Base-by-base conservation (phyloP, 2,797 vertebrate species). In the Choloepus didactylus region DNA sequence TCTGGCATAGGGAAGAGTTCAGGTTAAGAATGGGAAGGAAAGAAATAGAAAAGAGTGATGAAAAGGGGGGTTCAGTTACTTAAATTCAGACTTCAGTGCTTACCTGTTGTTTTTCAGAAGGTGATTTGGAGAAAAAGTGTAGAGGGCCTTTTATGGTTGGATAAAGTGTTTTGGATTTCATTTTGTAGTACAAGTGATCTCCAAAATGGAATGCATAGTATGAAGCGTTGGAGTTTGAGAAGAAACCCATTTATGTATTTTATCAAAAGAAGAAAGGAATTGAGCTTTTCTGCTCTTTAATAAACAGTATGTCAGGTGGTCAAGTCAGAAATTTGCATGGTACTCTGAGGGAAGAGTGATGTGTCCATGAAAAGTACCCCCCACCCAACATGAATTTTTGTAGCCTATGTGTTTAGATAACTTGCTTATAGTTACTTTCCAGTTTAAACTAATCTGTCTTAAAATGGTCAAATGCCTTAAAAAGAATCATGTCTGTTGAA, bases 241-340 rank as follows among this genome's bases (percentile, higher is more conserved):
- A 89, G 80, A 95, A 86, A 82, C 67, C 31, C 62, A 14, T 60
- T 62, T 62, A 54, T 25, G 11, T 49, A 41, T 67, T 91, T 67
- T 85, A 80, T 77, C 54, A 88, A 76, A 87, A 87, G 64, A 77
- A 87, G 64, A 77, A 91, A 38, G 19, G 72, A 84, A 35, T 51
- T 88, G 44, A 46, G 18, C 84, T 93, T 94, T 93, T 51, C 59
- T 85, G 49, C 49, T 94, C 67, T 51, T 81, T 94, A 84, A n/a
- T 85, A 79, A 70, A 27, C 51, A 64, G 27, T 64, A 64, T 49
- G 2, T 72, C n/a, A 27, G 5, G 5, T 49, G 23, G 1, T 69
- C n/a, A 67, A 25, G 19, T 75, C 25, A 91, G 60, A 92, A 94
- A 73, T 46, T 82, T 12, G 23, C 46, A 35, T 23, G 29, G 11